Base-by-base conservation (phyloP, 37 sponge, comb jelly and placozoan species). In the Ianthella basta region DNA sequence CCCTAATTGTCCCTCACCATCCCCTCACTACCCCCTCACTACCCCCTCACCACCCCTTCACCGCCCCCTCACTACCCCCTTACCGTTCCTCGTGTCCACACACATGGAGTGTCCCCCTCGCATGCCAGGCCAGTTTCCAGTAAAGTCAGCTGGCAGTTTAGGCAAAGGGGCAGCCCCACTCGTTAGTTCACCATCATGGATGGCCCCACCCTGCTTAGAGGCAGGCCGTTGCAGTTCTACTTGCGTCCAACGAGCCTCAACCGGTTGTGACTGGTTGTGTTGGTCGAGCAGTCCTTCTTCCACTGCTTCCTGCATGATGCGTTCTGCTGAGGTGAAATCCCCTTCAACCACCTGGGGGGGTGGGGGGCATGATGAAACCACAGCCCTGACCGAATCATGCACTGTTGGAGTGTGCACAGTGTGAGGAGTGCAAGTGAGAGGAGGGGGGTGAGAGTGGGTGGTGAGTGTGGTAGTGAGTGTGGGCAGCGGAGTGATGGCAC, bases 41-140 rank as follows among this genome's bases (percentile, higher is more conserved):
- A 44, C 3, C 8, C 6, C 50, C 50, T 8, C 50, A 44, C 6
- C 50, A 3, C 3, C 50, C 50, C 50, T 10, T 10, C 6, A 8
- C 50, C 50, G 6, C 8, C 6, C 3, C 50, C 50, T 44, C 50
- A 44, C 3, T 3, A 8, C 50, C 50, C 50, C 56, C 68, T 53
- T 59, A 85, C 86, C 78, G 0, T 23, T 79, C 0, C 15, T 59
- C 20, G 64, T 14, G 54, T 97, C 97, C 24, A 97, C 20, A 82
- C 92, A 91, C 89, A 97, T 88, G 80, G 91, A 88, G 61, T 97
- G 97, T 14, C 95, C 97, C 30, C 97, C 97, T 56, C 97, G 57
- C 85, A 81, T 84, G 0, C 87, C 87, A 5, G 95, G 95, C 86
- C 87, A 84, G 16, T 16, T 29, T 33, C 61, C 68, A 55, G 18